Percentiles rank a stretch among this genome's conserved stretches.
These are phyloP conservation scores for Grus americana DNA, from an alignment of 2,113 vertebrate species.

Conservation along the genomic window DNA sequence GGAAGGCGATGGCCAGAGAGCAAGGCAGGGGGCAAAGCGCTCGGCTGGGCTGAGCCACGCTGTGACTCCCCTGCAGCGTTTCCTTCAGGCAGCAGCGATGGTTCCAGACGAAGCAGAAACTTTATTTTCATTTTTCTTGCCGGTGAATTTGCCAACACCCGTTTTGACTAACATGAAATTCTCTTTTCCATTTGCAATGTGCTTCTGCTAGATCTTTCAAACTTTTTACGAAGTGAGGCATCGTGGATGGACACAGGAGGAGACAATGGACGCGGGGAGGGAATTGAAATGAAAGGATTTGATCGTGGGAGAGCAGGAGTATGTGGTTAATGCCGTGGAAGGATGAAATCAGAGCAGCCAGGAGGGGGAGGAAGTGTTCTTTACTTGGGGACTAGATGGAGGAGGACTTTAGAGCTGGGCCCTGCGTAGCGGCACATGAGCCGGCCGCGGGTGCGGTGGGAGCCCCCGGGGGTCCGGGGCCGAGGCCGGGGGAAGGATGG, in stretches of 20 bases:
- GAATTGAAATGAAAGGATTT: neutral
- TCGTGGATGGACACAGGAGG: neutral
- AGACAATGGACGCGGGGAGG: fast-evolving
- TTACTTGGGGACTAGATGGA: neutral
- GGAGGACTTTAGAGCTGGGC: neutral
- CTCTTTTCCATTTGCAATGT: neutral
- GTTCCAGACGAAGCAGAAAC: neutral
- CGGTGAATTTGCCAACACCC: neutral
- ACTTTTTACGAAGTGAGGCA: fast-evolving
- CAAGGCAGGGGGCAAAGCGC: fast-evolving
- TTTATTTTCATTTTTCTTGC: neutral
- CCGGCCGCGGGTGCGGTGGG: neutral
- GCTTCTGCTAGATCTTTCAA: neutral
- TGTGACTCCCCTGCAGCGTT: neutral
- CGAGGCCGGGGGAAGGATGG: neutral
- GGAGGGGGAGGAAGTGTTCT: conserved; percentile 63
- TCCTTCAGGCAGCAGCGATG: fast-evolving
- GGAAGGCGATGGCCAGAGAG: neutral
- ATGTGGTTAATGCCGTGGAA: neutral
- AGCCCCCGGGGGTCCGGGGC: neutral
- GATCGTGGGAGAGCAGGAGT: neutral
- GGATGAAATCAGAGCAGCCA: conserved; percentile 37
- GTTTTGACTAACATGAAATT: fast-evolving
- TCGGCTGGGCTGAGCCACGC: neutral
- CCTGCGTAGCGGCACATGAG: neutral